Conservation (phyloP, 1,140 invertebrate genomes). For the Galleria mellonella region DNA sequence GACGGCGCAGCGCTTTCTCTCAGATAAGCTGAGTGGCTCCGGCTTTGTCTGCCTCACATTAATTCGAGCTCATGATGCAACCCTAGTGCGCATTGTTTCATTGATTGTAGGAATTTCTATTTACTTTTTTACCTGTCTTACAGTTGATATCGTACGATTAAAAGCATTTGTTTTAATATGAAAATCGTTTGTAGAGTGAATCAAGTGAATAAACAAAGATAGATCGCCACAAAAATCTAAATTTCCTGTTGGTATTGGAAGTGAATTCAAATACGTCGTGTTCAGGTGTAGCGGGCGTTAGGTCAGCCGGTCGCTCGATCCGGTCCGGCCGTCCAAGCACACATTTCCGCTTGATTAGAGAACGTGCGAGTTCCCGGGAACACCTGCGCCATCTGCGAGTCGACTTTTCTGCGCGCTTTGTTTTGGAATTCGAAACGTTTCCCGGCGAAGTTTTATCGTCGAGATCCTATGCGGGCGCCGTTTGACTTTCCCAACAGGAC, state of each 20-base stretch:
- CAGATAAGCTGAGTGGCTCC: conserved; percentile 40
- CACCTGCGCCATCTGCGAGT: conserved; percentile 47
- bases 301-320: conserved; percentile 21
- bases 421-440: conserved; percentile 43
- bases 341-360: conserved; percentile 66
- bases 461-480: conserved; percentile 39
- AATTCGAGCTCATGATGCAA: conserved; percentile 46
- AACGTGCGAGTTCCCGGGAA: conserved; percentile 34
- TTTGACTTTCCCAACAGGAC: conserved; percentile 36
- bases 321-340: conserved; percentile 39
- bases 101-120: conserved; percentile 41
- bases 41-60: conserved; percentile 50
- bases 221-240: conserved; percentile 19
- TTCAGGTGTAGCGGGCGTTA: conserved; percentile 28
- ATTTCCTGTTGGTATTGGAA: conserved; percentile 24
- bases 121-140: conserved; percentile 28
- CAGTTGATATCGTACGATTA: conserved; percentile 5
- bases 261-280: conserved; percentile 37
- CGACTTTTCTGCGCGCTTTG: conserved; percentile 50
- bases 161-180: conserved; percentile 8
- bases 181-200: conserved; percentile 12
- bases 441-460: conserved; percentile 47
- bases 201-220: conserved; percentile 20
- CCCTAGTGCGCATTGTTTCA: conserved; percentile 35
- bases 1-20: conserved; percentile 42